Evolutionary conservation across 2,888 invertebrate genomes (phyloP), one percentile per base, ranked within the genome.

Genomic region (Thecocarcelia acutangulata): DNA sequence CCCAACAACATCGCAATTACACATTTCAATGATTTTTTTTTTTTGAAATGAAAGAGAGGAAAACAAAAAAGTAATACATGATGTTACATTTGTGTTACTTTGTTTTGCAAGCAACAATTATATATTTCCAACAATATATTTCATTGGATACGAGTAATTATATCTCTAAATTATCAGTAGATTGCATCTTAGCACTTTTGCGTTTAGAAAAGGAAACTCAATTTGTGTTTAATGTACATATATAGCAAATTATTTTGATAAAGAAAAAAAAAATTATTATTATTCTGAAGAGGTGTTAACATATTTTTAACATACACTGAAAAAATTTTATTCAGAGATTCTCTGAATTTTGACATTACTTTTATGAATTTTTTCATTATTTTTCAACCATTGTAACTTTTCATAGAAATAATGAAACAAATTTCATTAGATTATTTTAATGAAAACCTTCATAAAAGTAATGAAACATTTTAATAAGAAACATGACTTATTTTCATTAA

Each of bases 251-350:
- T 17, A 15, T 33, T 33, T 9, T 46, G n/a, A 12, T 37, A 3
- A 40, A 2, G 11, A 11, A 9, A 46, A 33, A 15, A 58, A 52
- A 33, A 58, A 42, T 28, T n/a, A 24, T 37, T 37, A 44, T n/a
- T 44, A 70, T 78, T 74, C 42, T 74, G 59, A 74, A 64, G 64
- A 78, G 74, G 82, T 78, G 82, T 78, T 70, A 78, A 74, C 69
- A 70, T 3, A 12, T 28, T 33, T 33, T 5, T 12, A 73, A 66
- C 74, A 66, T n/a, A n/a, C n/a, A n/a, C n/a, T n/a, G n/a, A n/a
- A n/a, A n/a, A n/a, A n/a, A n/a, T n/a, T n/a, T n/a, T n/a, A n/a
- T n/a, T n/a, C n/a, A n/a, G n/a, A n/a, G n/a, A n/a, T n/a, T n/a
- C n/a, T n/a, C n/a, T n/a, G n/a, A n/a, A n/a, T n/a, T n/a, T n/a